Percentiles rank a stretch among this genome's conserved stretches.
Evolutionary conservation across 30 jellyfish, hydroid and myxozoan species (phyloP).

Genomic region (Turritopsis rubra): DNA sequence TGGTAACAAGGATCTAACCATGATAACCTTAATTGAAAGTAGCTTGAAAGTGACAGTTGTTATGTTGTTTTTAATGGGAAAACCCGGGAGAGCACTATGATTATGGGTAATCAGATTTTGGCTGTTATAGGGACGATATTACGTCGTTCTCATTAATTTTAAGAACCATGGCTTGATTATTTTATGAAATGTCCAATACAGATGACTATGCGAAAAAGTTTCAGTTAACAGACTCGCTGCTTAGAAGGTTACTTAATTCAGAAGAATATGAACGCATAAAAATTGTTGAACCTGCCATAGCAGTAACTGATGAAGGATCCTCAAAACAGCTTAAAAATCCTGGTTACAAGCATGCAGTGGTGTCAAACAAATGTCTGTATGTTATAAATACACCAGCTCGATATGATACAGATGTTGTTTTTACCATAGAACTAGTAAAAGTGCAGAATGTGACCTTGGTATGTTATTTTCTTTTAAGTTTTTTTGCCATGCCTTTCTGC

Average conservation of each 20-base stretch:
- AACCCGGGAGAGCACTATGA: background rate
- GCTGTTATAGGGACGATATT: background rate
- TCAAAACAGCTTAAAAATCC: slow-evolving; percentile 22
- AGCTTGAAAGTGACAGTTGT: background rate
- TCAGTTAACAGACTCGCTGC: slow-evolving; percentile 35
- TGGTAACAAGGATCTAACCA: background rate
- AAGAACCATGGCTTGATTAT: background rate
- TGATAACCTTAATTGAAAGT: background rate
- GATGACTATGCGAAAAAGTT: slow-evolving; percentile 25
- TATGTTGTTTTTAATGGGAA: background rate
- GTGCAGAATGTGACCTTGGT: background rate
- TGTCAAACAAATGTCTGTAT: slow-evolving; percentile 17
- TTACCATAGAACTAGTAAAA: background rate
- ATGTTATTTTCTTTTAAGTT: too few species aligned
- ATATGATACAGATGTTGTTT: slow-evolving; percentile 21
- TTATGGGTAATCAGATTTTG: background rate
- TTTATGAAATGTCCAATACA: slow-evolving; percentile 17
- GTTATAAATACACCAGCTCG: slow-evolving; percentile 28
- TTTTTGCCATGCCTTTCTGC: too few species aligned
- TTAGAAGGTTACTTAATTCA: slow-evolving; percentile 1
- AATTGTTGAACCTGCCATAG: slow-evolving; percentile 25
- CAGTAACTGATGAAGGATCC: slow-evolving; percentile 7
- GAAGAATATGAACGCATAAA: slow-evolving; percentile 30
- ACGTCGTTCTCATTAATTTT: background rate
- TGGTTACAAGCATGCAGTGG: slow-evolving; percentile 31